Evolutionary conservation across 2,797 vertebrate genomes (phyloP).

Genomic region (Sebastes diploproa): DNA sequence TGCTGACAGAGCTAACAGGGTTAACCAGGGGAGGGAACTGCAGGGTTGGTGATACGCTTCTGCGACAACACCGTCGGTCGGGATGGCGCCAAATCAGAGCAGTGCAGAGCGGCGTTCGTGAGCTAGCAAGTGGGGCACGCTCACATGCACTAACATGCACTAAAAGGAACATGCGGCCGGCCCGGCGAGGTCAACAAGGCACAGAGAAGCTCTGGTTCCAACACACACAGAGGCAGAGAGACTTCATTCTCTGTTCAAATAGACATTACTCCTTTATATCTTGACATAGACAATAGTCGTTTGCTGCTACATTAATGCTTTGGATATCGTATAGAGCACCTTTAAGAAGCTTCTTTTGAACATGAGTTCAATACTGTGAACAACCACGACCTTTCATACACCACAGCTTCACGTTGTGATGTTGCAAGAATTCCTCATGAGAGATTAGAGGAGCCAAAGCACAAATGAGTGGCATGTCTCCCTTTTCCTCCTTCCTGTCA

Average conservation of each 20-base stretch:
- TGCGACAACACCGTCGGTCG: too few species aligned
- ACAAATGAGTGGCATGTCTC: background rate
- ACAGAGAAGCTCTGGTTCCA: too few species aligned
- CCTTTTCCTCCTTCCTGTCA: background rate
- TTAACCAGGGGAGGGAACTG: too few species aligned
- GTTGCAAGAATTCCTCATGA: background rate
- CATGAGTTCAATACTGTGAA: background rate
- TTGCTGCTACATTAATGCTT: background rate
- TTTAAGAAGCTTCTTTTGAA: background rate
- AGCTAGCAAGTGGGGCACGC: too few species aligned
- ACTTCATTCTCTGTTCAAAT: background rate
- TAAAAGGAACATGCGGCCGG: too few species aligned
- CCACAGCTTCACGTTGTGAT: background rate
- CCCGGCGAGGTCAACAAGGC: too few species aligned
- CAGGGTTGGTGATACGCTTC: too few species aligned
- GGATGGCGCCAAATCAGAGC: too few species aligned
- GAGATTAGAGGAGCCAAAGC: constrained; percentile 12
- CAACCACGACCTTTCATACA: background rate
- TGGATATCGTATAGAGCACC: background rate
- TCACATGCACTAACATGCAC: too few species aligned
- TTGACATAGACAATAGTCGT: background rate
- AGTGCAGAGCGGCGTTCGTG: too few species aligned
- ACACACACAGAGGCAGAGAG: too few species aligned
- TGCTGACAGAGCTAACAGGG: too few species aligned
- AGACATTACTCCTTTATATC: background rate